phyloP scores from a whole-genome alignment of 2,797 vertebrate species.

The Gallinago nigripennis region DNA sequence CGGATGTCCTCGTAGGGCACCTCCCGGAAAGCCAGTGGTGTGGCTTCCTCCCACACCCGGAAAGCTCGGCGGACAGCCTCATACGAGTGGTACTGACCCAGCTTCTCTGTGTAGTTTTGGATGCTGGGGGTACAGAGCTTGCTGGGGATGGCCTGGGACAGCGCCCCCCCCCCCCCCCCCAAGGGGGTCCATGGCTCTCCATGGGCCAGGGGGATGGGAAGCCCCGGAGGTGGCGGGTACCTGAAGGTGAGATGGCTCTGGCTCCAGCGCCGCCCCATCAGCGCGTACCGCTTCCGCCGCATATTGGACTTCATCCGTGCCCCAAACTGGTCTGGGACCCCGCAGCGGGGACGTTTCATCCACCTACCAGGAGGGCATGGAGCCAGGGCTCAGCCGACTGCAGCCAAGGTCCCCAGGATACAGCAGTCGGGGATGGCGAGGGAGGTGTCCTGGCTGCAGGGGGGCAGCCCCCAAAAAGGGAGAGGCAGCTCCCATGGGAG shows the following conservation, averaged over 20 bases:
- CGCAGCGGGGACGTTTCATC: conserved; percentile 91
- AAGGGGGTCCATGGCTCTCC: not conserved
- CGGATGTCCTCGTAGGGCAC: conserved; percentile 90
- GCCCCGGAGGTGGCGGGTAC: conserved; percentile 6
- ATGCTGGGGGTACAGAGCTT: conserved; percentile 77
- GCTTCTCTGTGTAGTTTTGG: conserved; percentile 95
- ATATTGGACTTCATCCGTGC: conserved; percentile 89
- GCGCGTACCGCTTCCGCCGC: conserved; percentile 87
- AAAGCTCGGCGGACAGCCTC: conserved; percentile 90
- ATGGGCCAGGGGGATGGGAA: not conserved
- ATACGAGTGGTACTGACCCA: conserved; percentile 88
- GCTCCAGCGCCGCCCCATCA: conserved; percentile 81
- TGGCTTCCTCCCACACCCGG: conserved; percentile 88
- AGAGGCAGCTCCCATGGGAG: not conserved
- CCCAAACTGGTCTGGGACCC: conserved; percentile 93
- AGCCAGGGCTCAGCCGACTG: not conserved
- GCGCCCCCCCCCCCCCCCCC: accelerated
- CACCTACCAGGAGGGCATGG: conserved; percentile 74
- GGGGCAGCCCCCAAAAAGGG: not conserved
- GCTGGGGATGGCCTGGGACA: not conserved
- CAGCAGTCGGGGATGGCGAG: accelerated
- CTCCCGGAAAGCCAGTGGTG: conserved; percentile 89
- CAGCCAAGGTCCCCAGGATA: not conserved
- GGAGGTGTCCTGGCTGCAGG: not conserved
- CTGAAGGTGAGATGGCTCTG: conserved; percentile 80